phyloP scores from a whole-genome alignment of 2,888 invertebrate genomes.

The Dugesia japonica region DNA sequence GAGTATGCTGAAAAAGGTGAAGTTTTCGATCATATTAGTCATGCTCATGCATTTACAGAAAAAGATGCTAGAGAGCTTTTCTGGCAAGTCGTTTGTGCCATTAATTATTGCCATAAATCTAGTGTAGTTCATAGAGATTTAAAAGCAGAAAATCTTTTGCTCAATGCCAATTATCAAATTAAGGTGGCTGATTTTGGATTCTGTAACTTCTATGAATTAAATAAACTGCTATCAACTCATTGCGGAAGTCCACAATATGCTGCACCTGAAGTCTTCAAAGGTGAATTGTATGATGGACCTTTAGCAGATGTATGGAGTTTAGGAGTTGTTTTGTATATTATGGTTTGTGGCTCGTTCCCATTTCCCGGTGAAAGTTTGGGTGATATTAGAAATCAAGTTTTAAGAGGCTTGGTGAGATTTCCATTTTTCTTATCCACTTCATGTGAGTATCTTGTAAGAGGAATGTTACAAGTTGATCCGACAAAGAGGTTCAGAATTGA shows the following conservation, averaged over 20 bases:
- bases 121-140: conserved; percentile 67
- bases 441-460: conserved; percentile 79
- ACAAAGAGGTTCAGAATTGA: conserved; percentile 63
- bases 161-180: conserved; percentile 80
- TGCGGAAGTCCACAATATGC: conserved; percentile 77
- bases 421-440: conserved; percentile 95
- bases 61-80: conserved; percentile 77
- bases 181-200: conserved; percentile 80
- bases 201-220: conserved; percentile 76
- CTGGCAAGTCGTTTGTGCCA: conserved; percentile 82
- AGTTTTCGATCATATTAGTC: conserved; percentile 67
- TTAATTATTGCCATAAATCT: conserved; percentile 77
- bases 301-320: conserved; percentile 95
- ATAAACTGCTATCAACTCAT: conserved; percentile 75
- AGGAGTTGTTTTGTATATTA: conserved; percentile 83
- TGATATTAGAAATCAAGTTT: conserved; percentile 67
- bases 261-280: conserved; percentile 83
- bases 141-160: conserved; percentile 81
- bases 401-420: conserved; percentile 80
- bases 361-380: conserved; percentile 86
- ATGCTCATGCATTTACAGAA: conserved; percentile 69
- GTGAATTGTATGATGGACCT: conserved; percentile 79
- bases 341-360: conserved; percentile 84
- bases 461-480: conserved; percentile 83
- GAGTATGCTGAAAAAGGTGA: conserved; percentile 94